Evolutionary conservation across 2,113 vertebrate genomes (phyloP), one percentile per base, ranked within the genome.

Genomic region (Nansenia antarctica): DNA sequence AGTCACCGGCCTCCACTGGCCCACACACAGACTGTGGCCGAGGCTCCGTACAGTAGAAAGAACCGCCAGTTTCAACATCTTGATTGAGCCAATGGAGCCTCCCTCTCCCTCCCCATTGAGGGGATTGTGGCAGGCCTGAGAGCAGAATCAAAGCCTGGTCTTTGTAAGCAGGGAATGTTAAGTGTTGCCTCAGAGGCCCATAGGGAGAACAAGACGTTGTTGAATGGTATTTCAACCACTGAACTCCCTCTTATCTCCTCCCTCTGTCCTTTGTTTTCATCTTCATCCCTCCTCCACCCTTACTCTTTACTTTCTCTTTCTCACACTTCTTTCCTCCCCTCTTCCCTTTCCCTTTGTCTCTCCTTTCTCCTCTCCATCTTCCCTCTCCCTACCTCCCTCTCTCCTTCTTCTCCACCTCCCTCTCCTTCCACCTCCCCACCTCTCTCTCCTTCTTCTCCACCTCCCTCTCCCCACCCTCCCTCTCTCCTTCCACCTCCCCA

Each of bases 351-450:
- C 4, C n/a, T 34, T 63, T 45, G 14, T 45, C 45, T 5, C 15
- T 31, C 5, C 24, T 14, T 15, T 31, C 9, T n/a, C n/a, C n/a
- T n/a, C n/a, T n/a, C n/a, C n/a, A n/a, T n/a, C n/a, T n/a, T n/a
- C n/a, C n/a, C 8, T 31, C 4, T 82, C 34, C 76, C 1, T 77
- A 76, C 76, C 45, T 81, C 76, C 27, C 14, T 37, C 8, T 32
- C 30, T 4, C 9, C 29, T n/a, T n/a, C n/a, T n/a, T n/a, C n/a
- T n/a, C n/a, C 80, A 82, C 26, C 34, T 67, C 37, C 30, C 35
- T 8, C 30, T 32, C 12, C 11, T 26, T 2, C 82, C 31, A 74
- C 1, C 77, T 77, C 76, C 42, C 81, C 75, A 26, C 14, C 32
- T 3, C 26, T 30, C 6, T 9, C 24, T 9, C 20, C 5, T 39